Percentiles rank a stretch among this genome's conserved stretches.
Conservation (phyloP, 2,113 vertebrate species). For the Hyla sarda region DNA sequence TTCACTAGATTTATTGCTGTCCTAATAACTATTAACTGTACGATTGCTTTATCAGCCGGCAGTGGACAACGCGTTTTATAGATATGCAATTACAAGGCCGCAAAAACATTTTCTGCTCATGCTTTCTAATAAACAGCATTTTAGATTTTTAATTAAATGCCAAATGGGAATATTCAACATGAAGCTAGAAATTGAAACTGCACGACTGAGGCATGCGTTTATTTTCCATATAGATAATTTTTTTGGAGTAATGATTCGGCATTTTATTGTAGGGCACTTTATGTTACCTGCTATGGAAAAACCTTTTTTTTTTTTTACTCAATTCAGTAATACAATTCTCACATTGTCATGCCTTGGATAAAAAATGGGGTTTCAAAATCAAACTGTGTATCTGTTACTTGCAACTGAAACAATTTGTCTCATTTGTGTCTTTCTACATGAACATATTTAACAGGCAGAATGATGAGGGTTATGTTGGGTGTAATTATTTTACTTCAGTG, state of each 20-base stretch:
- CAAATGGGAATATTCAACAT: slow-evolving; percentile 15
- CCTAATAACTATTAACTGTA: slow-evolving; percentile 38
- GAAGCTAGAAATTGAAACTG: background rate
- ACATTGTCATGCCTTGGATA: background rate
- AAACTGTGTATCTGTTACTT: background rate
- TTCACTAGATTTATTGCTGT: slow-evolving; percentile 29
- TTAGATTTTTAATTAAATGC: slow-evolving; percentile 41
- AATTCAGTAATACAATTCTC: background rate
- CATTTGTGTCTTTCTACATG: too few relatives aligned
- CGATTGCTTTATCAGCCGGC: slow-evolving; percentile 1
- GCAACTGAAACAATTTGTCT: too few relatives aligned
- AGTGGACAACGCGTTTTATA: slow-evolving; percentile 5
- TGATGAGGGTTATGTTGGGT: too few relatives aligned
- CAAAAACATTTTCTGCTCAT: background rate
- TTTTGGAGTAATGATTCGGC: background rate
- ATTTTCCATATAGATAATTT: slow-evolving; percentile 34
- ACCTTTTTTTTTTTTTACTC: background rate
- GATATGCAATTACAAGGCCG: background rate
- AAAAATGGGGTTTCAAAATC: background rate
- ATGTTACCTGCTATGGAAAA: background rate
- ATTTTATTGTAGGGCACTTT: background rate
- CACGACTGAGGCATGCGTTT: background rate
- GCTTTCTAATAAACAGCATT: slow-evolving; percentile 19
- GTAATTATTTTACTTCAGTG: too few relatives aligned
- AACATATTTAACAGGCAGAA: too few relatives aligned